Evolutionary conservation across 1,140 invertebrate genomes (phyloP).

Genomic region (Sycophila sp.): DNA sequence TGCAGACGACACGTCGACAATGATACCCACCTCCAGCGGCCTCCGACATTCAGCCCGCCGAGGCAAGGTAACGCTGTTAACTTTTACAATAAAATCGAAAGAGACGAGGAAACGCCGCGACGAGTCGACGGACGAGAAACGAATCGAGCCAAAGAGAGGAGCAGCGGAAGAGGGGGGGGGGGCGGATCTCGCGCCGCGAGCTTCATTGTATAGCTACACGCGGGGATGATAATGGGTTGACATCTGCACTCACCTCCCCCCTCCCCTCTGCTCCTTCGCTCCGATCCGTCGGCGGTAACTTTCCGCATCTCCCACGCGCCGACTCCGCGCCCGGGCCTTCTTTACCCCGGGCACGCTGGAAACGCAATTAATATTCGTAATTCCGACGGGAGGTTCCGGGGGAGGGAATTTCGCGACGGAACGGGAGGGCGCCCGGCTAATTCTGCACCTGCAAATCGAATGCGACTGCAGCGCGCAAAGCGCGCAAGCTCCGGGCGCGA

Average conservation of each 20-base stretch:
- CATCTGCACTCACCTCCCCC: slow-evolving; percentile 65
- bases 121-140: slow-evolving; percentile 17
- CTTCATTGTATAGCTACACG: slow-evolving; percentile 56
- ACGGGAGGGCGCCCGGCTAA: not conserved
- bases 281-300: too few relatives aligned
- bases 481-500: too few relatives aligned
- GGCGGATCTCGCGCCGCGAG: slow-evolving; percentile 49
- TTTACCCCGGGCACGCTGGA: slow-evolving; percentile 51
- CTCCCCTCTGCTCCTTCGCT: slow-evolving; percentile 37
- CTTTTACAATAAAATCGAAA: slow-evolving; percentile 62
- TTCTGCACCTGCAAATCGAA: slow-evolving; percentile 6
- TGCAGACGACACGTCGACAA: slow-evolving; percentile 63
- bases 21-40: slow-evolving; percentile 59
- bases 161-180: slow-evolving; percentile 34
- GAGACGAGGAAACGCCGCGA: slow-evolving; percentile 40
- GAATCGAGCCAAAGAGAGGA: slow-evolving; percentile 19
- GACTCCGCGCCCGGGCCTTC: not conserved
- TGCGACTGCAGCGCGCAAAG: too few relatives aligned
- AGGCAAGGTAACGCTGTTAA: slow-evolving; percentile 65
- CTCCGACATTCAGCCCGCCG: slow-evolving; percentile 39
- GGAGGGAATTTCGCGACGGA: slow-evolving; percentile 50
- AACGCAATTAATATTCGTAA: slow-evolving; percentile 66
- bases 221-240: slow-evolving; percentile 67
- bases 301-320: not conserved
- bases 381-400: slow-evolving; percentile 55